Conservation (phyloP, 2,113 vertebrate species). For the Ramphastos sulfuratus region DNA sequence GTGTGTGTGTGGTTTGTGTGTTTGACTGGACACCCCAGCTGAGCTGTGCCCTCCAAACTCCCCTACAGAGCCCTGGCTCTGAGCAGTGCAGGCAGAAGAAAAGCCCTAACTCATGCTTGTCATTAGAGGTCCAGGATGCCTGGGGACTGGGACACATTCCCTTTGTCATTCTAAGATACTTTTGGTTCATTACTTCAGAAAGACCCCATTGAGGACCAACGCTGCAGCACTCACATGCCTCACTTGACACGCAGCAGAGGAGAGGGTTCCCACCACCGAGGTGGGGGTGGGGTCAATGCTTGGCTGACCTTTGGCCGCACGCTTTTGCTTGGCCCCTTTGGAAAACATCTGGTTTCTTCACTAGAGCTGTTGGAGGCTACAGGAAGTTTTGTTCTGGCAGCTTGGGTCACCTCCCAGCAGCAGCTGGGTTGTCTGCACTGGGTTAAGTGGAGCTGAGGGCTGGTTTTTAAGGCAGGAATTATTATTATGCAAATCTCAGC, state of each 20-base stretch:
- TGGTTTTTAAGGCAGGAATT: not conserved
- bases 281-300: not conserved
- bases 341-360: not conserved
- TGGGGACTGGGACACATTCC: not conserved
- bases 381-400: not conserved
- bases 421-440: fast-evolving
- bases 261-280: not conserved
- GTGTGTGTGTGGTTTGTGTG: fast-evolving
- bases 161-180: not conserved
- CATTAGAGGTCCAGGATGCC: not conserved
- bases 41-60: not conserved
- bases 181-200: conserved; percentile 33
- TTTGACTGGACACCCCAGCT: not conserved
- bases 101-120: not conserved
- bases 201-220: not conserved
- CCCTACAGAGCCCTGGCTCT: not conserved
- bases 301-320: not conserved
- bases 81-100: not conserved
- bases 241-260: not conserved
- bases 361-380: not conserved
- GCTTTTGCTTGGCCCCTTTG: not conserved
- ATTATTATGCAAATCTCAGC: not conserved
- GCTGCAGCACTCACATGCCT: not conserved
- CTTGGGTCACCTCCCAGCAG: not conserved
- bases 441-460: not conserved